Conservation (phyloP, 2,113 vertebrate species). For the Carettochelys insculpta region DNA sequence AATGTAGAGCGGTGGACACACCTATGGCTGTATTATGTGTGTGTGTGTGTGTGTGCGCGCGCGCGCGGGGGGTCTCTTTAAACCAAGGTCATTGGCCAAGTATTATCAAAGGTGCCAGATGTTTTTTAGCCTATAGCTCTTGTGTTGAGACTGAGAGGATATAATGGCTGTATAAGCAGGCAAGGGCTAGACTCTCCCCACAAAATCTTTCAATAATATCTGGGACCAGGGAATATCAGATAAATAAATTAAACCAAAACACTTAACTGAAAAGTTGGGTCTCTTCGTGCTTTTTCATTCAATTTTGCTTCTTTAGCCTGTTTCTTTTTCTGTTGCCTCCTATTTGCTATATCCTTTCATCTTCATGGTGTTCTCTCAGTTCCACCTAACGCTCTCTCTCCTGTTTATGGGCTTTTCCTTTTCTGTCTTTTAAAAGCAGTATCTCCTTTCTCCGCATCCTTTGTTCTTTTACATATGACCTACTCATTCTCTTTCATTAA, state of each 20-base stretch:
- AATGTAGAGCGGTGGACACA: not conserved
- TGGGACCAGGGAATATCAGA: not conserved
- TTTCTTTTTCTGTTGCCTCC: not conserved
- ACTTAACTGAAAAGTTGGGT: not conserved
- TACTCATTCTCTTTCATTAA: not conserved
- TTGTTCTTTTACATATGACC: not conserved
- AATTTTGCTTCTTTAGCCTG: not conserved
- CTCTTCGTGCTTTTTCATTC: not conserved
- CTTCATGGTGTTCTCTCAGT: not conserved
- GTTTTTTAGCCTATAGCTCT: not conserved
- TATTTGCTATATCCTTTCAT: not conserved
- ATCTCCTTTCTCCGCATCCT: not conserved
- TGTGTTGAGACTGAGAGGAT: not conserved
- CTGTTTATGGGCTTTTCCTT: not conserved
- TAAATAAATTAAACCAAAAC: not conserved
- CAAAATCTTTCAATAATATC: not conserved
- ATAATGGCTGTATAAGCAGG: not conserved
- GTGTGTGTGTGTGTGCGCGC: too few species aligned
- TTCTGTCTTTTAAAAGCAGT: not conserved
- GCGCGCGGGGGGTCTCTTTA: not conserved
- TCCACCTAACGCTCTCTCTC: not conserved
- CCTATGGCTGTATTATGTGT: not conserved
- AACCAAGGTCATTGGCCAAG: not conserved
- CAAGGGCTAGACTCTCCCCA: not conserved
- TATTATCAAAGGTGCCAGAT: not conserved